These are phyloP conservation scores for Volucella inanis DNA, from an alignment of 2,888 invertebrate genomes.

Conservation along the genomic window DNA sequence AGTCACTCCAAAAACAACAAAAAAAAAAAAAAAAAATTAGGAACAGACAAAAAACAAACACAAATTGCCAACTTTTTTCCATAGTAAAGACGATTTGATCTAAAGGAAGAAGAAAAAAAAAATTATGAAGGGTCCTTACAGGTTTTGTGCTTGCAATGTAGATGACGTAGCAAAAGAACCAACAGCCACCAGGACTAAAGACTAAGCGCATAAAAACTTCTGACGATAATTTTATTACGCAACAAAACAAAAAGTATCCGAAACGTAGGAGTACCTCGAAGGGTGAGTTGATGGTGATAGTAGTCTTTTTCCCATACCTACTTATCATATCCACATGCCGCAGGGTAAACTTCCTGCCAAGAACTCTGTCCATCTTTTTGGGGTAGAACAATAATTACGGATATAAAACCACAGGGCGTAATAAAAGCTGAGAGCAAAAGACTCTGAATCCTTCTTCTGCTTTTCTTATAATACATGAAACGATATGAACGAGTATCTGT, in stretches of 20 bases:
- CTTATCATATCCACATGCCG: conserved; percentile 29
- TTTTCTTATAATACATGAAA: background rate
- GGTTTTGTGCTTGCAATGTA: conserved; percentile 1
- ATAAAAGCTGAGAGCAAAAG: conserved; percentile 69
- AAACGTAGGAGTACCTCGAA: conserved; percentile 17
- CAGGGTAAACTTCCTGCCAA: conserved; percentile 16
- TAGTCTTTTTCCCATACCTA: conserved; percentile 25
- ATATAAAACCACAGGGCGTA: conserved; percentile 71
- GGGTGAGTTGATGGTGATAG: background rate
- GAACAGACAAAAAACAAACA: too few relatives aligned
- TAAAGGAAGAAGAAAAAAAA: conserved; percentile 20
- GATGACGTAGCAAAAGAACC: background rate
- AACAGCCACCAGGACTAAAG: background rate
- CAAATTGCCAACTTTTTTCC: conserved; percentile 30
- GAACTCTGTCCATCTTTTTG: conserved; percentile 54
- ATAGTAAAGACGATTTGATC: background rate
- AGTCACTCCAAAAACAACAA: conserved; percentile 30
- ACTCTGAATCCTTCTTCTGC: conserved; percentile 39
- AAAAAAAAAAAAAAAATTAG: background rate
- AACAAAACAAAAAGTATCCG: conserved; percentile 47
- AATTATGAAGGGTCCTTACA: background rate
- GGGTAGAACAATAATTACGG: conserved; percentile 69
- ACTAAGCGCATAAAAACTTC: conserved; percentile 55
- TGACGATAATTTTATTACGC: conserved; percentile 66
- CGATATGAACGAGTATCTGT: background rate